Evolutionary conservation across 2,113 vertebrate species (phyloP).

Genomic region (Archocentrus centrarchus): DNA sequence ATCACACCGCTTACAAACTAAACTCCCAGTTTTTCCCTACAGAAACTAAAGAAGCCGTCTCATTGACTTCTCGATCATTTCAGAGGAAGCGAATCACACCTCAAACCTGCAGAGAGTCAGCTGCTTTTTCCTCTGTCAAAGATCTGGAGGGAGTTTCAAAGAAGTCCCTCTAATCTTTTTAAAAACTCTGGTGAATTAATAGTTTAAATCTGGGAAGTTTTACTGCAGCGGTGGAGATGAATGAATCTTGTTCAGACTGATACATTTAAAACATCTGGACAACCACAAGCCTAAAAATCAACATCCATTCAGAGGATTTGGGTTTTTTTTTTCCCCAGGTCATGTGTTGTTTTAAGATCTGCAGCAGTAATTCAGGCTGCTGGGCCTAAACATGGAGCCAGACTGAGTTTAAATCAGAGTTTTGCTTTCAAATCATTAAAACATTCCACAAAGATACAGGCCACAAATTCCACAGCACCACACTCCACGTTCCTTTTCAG

Average conservation of each 20-base stretch:
- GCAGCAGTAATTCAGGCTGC: not conserved
- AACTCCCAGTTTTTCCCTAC: not conserved
- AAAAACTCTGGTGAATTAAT: not conserved
- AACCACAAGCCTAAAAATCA: not conserved
- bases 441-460: not conserved
- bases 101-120: not conserved
- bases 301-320: not conserved
- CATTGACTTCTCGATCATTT: not conserved
- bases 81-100: not conserved
- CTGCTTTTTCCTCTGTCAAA: not conserved
- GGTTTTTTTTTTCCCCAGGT: not conserved
- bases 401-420: not conserved
- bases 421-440: not conserved
- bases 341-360: not conserved
- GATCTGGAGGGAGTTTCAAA: not conserved
- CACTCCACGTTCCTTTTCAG: not conserved
- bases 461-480: not conserved
- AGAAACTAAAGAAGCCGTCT: not conserved
- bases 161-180: not conserved
- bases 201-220: not conserved
- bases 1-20: not conserved
- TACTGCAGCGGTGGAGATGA: not conserved
- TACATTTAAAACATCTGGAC: no score
- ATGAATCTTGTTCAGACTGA: not conserved
- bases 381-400: not conserved